Conservation (phyloP, 2,113 vertebrate species). For the Mesembrinibis cayennensis region DNA sequence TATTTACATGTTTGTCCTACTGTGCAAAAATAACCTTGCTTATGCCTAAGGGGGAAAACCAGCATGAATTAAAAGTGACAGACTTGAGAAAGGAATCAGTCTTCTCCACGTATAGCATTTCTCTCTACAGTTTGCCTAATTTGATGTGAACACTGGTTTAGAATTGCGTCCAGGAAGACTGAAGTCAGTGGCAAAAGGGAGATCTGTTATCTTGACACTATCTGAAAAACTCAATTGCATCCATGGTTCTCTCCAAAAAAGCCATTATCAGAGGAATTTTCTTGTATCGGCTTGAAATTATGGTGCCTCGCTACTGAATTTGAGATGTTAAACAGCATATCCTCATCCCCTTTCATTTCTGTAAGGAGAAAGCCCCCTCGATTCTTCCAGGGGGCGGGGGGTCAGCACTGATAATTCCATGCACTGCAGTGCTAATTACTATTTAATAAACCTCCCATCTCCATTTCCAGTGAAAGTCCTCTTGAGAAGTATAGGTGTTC, state of each 20-base stretch:
- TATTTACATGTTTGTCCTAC: not conserved
- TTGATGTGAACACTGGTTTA: not conserved
- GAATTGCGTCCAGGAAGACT: not conserved
- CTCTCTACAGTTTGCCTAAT: not conserved
- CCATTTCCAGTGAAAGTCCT: not conserved
- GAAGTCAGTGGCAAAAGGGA: not conserved
- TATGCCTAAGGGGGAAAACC: not conserved
- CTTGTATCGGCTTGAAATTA: not conserved
- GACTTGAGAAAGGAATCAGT: not conserved
- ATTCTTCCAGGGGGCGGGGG: not conserved
- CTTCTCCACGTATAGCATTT: not conserved
- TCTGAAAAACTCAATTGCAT: not conserved
- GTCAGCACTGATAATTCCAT: not conserved
- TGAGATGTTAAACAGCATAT: not conserved
- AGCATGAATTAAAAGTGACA: not conserved
- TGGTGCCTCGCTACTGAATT: not conserved
- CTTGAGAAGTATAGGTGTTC: not conserved
- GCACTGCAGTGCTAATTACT: no score
- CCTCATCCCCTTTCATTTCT: not conserved
- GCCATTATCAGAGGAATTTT: not conserved
- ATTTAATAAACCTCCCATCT: not conserved
- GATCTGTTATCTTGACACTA: not conserved
- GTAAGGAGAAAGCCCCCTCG: not conserved
- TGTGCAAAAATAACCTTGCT: not conserved
- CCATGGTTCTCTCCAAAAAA: not conserved